A percentile compares a stretch with the other conserved stretches of the same genome.
Conservation (phyloP, 1,140 invertebrate genomes). For the Drosophila pectinifera region DNA sequence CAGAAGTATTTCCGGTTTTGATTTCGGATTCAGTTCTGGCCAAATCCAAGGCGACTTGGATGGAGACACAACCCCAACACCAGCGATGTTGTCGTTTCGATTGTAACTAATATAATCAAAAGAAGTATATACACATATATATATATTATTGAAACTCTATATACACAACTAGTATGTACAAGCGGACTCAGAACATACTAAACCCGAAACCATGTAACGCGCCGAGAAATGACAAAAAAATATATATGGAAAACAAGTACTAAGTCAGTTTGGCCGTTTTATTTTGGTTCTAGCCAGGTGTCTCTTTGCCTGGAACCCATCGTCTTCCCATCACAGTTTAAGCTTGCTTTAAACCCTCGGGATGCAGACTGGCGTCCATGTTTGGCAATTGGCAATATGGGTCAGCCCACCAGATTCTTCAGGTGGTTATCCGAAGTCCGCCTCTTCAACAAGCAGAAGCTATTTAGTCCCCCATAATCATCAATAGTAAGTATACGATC, state of each 20-base stretch:
- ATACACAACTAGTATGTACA: slow-evolving; percentile 68
- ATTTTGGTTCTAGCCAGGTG: slow-evolving; percentile 3
- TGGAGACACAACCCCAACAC: slow-evolving; percentile 11
- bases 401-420: no score
- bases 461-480: no score
- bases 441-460: no score
- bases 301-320: no score
- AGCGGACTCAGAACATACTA: slow-evolving; percentile 54
- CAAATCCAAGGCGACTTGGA: slow-evolving; percentile 9
- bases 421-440: no score
- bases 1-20: slow-evolving; percentile 46
- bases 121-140: slow-evolving; percentile 55
- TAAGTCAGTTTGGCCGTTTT: slow-evolving; percentile 11
- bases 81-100: slow-evolving; percentile 41
- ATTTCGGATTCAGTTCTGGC: slow-evolving; percentile 54
- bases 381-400: no score
- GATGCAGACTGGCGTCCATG: no score
- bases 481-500: no score
- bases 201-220: slow-evolving; percentile 60
- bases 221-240: slow-evolving; percentile 54
- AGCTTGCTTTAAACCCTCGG: not conserved
- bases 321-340: not conserved
- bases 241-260: slow-evolving; percentile 61
- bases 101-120: slow-evolving; percentile 78
- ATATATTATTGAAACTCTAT: slow-evolving; percentile 51